Conservation (phyloP, 1,140 invertebrate genomes). For the Phocides pigmalion region DNA sequence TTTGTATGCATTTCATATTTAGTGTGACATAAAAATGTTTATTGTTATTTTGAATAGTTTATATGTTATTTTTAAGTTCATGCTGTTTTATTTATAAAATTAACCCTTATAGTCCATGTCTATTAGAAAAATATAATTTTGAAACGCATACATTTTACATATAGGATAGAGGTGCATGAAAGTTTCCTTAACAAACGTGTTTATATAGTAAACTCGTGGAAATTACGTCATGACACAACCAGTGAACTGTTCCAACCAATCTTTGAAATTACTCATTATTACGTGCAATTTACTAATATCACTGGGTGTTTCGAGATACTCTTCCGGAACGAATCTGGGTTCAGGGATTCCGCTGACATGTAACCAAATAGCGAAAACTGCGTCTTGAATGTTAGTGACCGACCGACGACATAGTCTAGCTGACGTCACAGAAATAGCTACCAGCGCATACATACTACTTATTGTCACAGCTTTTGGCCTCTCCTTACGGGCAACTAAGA, state of each 20-base stretch:
- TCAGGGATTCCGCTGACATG: slow-evolving; percentile 64
- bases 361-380: slow-evolving; percentile 73
- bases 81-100: too few species aligned
- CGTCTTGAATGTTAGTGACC: slow-evolving; percentile 61
- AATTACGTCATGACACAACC: slow-evolving; percentile 21
- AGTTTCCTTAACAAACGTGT: too few species aligned
- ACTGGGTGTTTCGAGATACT: slow-evolving; percentile 63
- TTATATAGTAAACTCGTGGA: neutral
- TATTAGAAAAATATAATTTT: too few species aligned
- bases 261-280: slow-evolving; percentile 58
- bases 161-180: too few species aligned
- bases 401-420: slow-evolving; percentile 65
- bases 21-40: too few species aligned
- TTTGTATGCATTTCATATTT: too few species aligned
- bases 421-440: slow-evolving; percentile 56
- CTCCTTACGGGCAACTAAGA: slow-evolving; percentile 64
- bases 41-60: too few species aligned
- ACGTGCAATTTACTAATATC: slow-evolving; percentile 58
- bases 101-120: too few species aligned
- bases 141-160: too few species aligned
- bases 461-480: slow-evolving; percentile 54
- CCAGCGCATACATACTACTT: slow-evolving; percentile 57
- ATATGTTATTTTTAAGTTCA: too few species aligned
- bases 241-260: slow-evolving; percentile 69
- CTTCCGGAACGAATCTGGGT: slow-evolving; percentile 64